Evolutionary conservation across 2,888 invertebrate genomes (phyloP).

Genomic region (Octodonta nipae): DNA sequence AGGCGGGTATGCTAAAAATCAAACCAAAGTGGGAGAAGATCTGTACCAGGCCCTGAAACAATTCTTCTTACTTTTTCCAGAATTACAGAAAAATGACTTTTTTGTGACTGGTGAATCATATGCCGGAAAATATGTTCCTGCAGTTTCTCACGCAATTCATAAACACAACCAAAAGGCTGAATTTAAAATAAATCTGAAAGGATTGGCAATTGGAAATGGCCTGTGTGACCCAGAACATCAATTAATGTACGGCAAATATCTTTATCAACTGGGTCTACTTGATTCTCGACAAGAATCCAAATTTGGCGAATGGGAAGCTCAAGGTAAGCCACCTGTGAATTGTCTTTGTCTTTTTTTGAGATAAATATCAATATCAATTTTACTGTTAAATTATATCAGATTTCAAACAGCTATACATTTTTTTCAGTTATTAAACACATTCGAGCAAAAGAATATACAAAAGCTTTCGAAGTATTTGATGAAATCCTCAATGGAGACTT

Average conservation of each 20-base stretch:
- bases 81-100: conserved; percentile 56
- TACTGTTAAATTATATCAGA: too few species aligned
- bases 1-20: conserved; percentile 61
- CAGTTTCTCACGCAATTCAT: conserved; percentile 54
- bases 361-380: conserved; percentile 45
- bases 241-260: conserved; percentile 24
- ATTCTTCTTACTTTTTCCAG: conserved; percentile 68
- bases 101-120: conserved; percentile 82
- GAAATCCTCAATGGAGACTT: conserved; percentile 56
- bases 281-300: too few species aligned
- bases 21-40: conserved; percentile 65
- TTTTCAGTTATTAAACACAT: too few species aligned
- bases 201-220: conserved; percentile 60
- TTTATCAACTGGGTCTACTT: neutral
- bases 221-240: conserved; percentile 38
- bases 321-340: too few species aligned
- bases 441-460: conserved; percentile 45
- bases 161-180: conserved; percentile 42
- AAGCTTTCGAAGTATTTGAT: conserved; percentile 63
- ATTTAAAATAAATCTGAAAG: conserved; percentile 55
- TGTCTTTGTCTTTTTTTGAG: too few species aligned
- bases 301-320: too few species aligned
- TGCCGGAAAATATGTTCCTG: conserved; percentile 66
- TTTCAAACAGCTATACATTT: too few species aligned
- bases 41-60: conserved; percentile 61